phyloP scores from a whole-genome alignment of 2,797 vertebrate genomes.

The Percopsis omiscomaycus region DNA sequence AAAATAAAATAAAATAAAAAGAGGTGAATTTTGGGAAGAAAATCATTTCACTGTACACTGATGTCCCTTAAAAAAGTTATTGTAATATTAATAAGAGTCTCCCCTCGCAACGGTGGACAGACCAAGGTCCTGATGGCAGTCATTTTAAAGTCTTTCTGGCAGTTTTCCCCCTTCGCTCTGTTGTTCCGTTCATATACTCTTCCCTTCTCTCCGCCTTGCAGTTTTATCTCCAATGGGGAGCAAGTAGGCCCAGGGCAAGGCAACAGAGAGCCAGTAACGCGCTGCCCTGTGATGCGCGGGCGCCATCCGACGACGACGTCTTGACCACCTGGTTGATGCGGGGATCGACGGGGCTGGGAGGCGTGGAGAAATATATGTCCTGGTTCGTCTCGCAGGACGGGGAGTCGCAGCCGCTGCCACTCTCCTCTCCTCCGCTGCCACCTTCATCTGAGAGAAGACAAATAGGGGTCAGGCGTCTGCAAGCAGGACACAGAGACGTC shows the following conservation, averaged over 20 bases:
- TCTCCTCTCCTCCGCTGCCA: constrained; percentile 85
- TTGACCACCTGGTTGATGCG: background rate
- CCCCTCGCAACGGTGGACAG: constrained; percentile 60
- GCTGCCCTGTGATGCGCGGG: constrained; percentile 44
- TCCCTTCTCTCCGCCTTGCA: constrained; percentile 34
- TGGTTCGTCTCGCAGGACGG: constrained; percentile 78
- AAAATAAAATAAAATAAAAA: constrained; percentile 16
- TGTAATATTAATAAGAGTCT: constrained; percentile 77
- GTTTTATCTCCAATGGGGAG: constrained; percentile 75
- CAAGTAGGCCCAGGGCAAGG: constrained; percentile 67
- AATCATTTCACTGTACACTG: constrained; percentile 66
- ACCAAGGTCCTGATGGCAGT: constrained; percentile 78
- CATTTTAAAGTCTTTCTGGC: constrained; percentile 73
- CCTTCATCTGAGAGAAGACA: constrained; percentile 65
- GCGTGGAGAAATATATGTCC: constrained; percentile 86
- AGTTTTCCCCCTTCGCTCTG: constrained; percentile 65
- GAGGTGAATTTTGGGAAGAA: constrained; percentile 36
- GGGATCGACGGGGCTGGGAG: constrained; percentile 37
- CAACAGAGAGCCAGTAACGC: constrained; percentile 64
- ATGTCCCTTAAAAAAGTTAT: constrained; percentile 76
- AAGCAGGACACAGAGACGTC: fast-evolving
- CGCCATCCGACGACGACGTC: background rate
- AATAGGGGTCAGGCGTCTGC: constrained; percentile 3
- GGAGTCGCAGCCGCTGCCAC: constrained; percentile 89
- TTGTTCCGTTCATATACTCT: constrained; percentile 36